Conservation (phyloP, 1,140 invertebrate species). For the Pectinophora gossypiella region DNA sequence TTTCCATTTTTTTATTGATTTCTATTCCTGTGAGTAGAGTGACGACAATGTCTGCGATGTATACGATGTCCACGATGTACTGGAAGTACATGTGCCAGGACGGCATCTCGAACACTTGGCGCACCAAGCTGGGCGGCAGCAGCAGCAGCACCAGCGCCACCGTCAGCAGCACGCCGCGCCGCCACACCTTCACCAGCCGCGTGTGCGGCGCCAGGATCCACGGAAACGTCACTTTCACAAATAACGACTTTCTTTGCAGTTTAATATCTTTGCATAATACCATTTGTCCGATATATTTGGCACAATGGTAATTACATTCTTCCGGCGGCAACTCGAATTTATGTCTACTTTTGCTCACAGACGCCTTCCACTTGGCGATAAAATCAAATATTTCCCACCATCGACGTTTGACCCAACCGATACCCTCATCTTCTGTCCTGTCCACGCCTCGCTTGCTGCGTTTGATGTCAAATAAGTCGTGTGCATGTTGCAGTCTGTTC, state of each 20-base stretch:
- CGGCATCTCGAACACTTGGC: background rate
- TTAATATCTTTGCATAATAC: slow-evolving; percentile 49
- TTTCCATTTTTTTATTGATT: background rate
- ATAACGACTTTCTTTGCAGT: slow-evolving; percentile 45
- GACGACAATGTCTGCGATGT: slow-evolving; percentile 41
- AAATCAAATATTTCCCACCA: slow-evolving; percentile 56
- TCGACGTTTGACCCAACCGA: slow-evolving; percentile 48
- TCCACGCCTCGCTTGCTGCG: slow-evolving; percentile 43
- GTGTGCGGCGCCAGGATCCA: slow-evolving; percentile 53
- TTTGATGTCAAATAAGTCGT: slow-evolving; percentile 48
- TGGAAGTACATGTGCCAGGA: slow-evolving; percentile 41
- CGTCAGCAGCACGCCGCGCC: slow-evolving; percentile 32
- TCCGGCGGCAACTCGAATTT: slow-evolving; percentile 34
- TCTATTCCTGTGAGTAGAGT: slow-evolving; percentile 33
- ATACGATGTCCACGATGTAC: slow-evolving; percentile 44
- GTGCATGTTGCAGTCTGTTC: slow-evolving; percentile 48
- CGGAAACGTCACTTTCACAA: slow-evolving; percentile 47
- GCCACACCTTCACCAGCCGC: slow-evolving; percentile 39
- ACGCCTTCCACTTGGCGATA: slow-evolving; percentile 31
- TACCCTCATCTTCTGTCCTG: slow-evolving; percentile 51
- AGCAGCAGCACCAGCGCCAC: slow-evolving; percentile 38
- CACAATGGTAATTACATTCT: slow-evolving; percentile 47
- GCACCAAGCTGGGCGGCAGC: background rate
- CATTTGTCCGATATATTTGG: slow-evolving; percentile 60
- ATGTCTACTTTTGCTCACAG: slow-evolving; percentile 10